phyloP scores from a whole-genome alignment of 2,113 vertebrate genomes.

The Todiramphus saurophagus region DNA sequence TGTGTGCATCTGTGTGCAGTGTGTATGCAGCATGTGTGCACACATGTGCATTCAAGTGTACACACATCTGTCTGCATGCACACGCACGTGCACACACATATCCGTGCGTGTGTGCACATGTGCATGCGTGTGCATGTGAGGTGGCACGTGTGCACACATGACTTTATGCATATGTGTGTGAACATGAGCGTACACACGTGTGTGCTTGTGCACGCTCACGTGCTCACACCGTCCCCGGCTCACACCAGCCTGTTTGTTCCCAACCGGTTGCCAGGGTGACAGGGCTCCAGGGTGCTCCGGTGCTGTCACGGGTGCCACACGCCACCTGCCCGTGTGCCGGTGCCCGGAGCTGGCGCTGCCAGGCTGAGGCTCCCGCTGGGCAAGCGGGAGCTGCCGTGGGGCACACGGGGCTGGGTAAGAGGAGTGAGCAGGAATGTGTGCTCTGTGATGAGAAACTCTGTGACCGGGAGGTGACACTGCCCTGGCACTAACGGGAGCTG shows the following conservation, averaged over 20 bases:
- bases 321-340: rapidly evolving
- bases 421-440: rapidly evolving
- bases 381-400: rapidly evolving
- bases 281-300: rapidly evolving
- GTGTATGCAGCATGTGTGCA: neutral
- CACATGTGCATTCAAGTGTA: neutral
- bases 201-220: rapidly evolving
- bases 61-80: neutral
- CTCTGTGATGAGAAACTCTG: neutral
- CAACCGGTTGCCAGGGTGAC: neutral
- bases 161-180: neutral
- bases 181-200: rapidly evolving
- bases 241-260: neutral
- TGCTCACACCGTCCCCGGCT: neutral
- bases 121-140: neutral
- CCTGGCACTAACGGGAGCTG: rapidly evolving
- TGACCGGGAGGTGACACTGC: neutral
- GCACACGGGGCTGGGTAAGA: rapidly evolving
- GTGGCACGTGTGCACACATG: no score
- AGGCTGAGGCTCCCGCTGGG: rapidly evolving
- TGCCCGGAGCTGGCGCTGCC: neutral
- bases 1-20: no score
- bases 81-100: no score
- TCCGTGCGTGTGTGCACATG: neutral
- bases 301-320: rapidly evolving